Evolutionary conservation across 2,888 invertebrate genomes (phyloP).

Genomic region (Nomada ruficornis): DNA sequence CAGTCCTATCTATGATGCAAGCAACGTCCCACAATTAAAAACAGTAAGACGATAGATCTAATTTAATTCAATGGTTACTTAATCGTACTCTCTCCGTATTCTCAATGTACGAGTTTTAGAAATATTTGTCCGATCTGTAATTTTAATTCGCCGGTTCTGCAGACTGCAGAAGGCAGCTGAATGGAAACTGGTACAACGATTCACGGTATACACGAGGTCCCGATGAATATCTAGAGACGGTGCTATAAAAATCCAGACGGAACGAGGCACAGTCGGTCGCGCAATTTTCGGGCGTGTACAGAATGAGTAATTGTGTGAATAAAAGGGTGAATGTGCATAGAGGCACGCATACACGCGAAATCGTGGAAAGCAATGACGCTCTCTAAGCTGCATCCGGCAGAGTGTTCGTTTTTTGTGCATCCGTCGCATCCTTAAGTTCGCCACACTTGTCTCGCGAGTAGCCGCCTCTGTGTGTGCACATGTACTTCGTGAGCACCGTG

Average conservation of each 20-base stretch:
- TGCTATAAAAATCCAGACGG: slow-evolving; percentile 54
- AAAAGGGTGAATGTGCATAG: neutral
- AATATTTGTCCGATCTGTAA: too few species aligned
- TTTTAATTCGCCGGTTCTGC: too few species aligned
- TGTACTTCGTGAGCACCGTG: slow-evolving; percentile 26
- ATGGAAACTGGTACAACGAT: neutral
- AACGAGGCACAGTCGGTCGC: slow-evolving; percentile 38
- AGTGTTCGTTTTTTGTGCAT: slow-evolving; percentile 71
- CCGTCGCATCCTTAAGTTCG: slow-evolving; percentile 74
- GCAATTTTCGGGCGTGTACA: slow-evolving; percentile 61
- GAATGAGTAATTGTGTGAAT: slow-evolving; percentile 29
- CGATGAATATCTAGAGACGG: slow-evolving; percentile 14
- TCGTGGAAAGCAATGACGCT: slow-evolving; percentile 49
- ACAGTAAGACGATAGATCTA: too few species aligned
- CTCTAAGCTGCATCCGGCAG: slow-evolving; percentile 78
- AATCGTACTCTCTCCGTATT: too few species aligned
- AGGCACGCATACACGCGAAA: slow-evolving; percentile 20
- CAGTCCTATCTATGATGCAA: too few species aligned
- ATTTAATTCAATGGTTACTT: too few species aligned
- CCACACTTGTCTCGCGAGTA: slow-evolving; percentile 68
- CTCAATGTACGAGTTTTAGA: too few species aligned
- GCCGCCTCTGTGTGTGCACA: slow-evolving; percentile 21
- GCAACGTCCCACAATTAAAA: too few species aligned
- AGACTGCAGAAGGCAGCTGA: too few species aligned
- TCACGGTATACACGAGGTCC: neutral